phyloP scores from a whole-genome alignment of 2,113 vertebrate genomes.

The Accipiter cooperii region DNA sequence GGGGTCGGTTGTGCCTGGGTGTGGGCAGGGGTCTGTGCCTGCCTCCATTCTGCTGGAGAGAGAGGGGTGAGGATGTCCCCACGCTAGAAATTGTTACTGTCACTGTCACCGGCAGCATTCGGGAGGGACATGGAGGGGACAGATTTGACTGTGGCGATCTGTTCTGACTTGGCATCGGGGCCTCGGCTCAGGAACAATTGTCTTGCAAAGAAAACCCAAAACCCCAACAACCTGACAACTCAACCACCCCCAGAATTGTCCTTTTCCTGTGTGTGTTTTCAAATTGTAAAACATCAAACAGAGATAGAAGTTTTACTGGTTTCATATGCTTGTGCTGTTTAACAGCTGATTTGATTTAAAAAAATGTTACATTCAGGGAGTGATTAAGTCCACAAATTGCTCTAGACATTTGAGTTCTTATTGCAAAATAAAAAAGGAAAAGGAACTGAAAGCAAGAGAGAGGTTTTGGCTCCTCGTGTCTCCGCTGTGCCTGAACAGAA shows the following conservation, averaged over 20 bases:
- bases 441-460: conserved; percentile 17
- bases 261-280: conserved; percentile 45
- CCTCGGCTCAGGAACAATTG: neutral
- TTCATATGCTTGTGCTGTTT: conserved; percentile 24
- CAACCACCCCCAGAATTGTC: neutral
- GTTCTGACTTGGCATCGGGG: neutral
- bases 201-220: neutral
- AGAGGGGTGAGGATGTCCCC: neutral
- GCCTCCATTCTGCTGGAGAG: neutral
- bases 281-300: conserved; percentile 45
- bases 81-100: neutral
- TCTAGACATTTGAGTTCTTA: conserved; percentile 32
- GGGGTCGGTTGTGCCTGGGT: neutral
- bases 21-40: neutral
- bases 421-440: conserved; percentile 21
- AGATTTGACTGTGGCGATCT: neutral
- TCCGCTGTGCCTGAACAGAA: neutral
- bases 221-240: neutral
- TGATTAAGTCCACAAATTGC: conserved; percentile 51
- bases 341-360: conserved; percentile 56
- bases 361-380: conserved; percentile 23
- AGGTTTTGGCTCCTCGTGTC: neutral
- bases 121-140: neutral
- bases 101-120: neutral
- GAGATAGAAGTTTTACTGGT: conserved; percentile 46